These are phyloP conservation scores for Ormyrus nitidulus DNA, from an alignment of 2,888 invertebrate genomes.

Conservation along the genomic window DNA sequence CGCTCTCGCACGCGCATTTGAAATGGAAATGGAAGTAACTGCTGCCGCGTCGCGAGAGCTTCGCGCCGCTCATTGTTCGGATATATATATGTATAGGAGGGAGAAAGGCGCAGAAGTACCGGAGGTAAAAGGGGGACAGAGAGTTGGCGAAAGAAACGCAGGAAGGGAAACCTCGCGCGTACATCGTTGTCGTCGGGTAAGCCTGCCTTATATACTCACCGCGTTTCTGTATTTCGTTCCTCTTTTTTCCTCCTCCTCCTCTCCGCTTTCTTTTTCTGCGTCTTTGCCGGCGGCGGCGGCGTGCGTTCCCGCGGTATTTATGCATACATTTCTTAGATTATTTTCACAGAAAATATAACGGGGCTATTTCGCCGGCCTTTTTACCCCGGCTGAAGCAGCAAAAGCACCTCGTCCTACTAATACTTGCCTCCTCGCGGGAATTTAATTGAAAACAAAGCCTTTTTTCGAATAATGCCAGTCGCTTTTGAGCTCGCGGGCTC, in stretches of 20 bases:
- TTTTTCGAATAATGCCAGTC: too few relatives aligned
- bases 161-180: conserved; percentile 25
- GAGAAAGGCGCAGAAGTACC: not conserved
- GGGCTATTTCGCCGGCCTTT: not conserved
- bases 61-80: conserved; percentile 18
- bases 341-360: not conserved
- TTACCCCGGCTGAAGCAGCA: too few relatives aligned
- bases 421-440: too few relatives aligned
- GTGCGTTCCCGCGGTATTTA: too few relatives aligned
- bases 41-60: not conserved
- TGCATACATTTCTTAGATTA: too few relatives aligned
- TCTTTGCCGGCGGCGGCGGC: too few relatives aligned
- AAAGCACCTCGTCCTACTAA: too few relatives aligned
- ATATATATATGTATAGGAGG: too few relatives aligned
- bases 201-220: not conserved
- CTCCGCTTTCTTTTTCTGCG: not conserved
- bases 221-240: not conserved
- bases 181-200: conserved; percentile 12
- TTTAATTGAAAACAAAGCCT: too few relatives aligned
- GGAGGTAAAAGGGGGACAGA: too few relatives aligned
- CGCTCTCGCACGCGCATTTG: conserved; percentile 32
- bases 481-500: too few relatives aligned
- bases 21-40: conserved; percentile 50
- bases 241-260: not conserved
- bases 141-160: conserved; percentile 7